Evolutionary conservation across 2,113 vertebrate genomes (phyloP).

Genomic region (Ptilorrhoa leucosticta): DNA sequence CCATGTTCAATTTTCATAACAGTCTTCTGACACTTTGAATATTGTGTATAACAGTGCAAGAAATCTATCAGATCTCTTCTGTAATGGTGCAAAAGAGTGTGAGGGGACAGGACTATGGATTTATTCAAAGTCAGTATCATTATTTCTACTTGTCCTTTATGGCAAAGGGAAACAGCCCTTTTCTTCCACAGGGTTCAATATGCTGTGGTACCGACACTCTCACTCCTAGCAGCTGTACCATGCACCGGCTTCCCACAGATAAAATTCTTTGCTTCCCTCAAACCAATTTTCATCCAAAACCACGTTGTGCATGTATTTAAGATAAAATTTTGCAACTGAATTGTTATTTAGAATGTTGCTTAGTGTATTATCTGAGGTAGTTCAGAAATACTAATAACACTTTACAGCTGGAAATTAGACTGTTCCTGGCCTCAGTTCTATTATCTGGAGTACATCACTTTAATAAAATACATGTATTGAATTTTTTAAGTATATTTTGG

Average conservation of each 20-base stretch:
- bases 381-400: neutral
- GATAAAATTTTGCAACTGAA: neutral
- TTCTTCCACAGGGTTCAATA: too few species aligned
- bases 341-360: neutral
- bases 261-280: neutral
- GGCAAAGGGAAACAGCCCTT: too few species aligned
- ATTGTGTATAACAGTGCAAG: neutral
- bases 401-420: neutral
- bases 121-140: neutral
- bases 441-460: neutral
- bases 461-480: neutral
- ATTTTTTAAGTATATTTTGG: neutral
- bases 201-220: neutral
- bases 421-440: neutral
- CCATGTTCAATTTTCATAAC: neutral
- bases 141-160: neutral
- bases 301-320: neutral
- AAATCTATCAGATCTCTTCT: neutral
- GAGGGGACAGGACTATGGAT: neutral
- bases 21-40: neutral
- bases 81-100: neutral
- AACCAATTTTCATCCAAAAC: neutral
- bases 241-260: rapidly evolving
- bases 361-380: neutral
- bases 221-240: neutral